Percentiles rank a stretch among this genome's conserved stretches.
These are phyloP conservation scores for Brachionus paranguensis DNA, from an alignment of 1,140 invertebrate genomes.

Conservation along the genomic window DNA sequence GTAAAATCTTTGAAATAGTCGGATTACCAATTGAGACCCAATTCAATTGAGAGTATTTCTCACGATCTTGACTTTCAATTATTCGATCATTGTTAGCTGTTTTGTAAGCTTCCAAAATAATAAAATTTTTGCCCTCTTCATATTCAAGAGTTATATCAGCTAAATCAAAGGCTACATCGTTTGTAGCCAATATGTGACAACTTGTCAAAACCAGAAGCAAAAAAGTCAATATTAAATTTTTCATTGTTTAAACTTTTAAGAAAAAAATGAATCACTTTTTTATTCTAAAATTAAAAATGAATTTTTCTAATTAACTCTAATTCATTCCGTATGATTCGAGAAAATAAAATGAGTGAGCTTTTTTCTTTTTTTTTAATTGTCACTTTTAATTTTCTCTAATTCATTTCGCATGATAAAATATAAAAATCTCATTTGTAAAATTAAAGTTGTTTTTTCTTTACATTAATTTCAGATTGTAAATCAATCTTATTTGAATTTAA, in stretches of 20 bases:
- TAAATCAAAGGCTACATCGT: background rate
- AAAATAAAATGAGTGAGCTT: too few relatives aligned
- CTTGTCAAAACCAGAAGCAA: background rate
- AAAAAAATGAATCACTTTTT: too few relatives aligned
- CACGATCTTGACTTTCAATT: background rate
- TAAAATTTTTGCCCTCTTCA: background rate
- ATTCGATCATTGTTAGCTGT: background rate
- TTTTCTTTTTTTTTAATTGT: too few relatives aligned
- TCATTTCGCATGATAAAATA: too few relatives aligned
- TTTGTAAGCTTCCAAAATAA: background rate
- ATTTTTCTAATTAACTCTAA: too few relatives aligned
- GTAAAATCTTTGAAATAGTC: background rate
- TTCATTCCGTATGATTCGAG: too few relatives aligned
- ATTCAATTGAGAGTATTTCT: background rate
- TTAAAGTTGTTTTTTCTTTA: too few relatives aligned
- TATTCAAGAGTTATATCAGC: background rate
- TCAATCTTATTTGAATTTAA: too few relatives aligned
- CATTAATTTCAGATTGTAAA: too few relatives aligned
- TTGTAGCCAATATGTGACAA: background rate
- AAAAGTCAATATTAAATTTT: background rate
- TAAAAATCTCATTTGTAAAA: too few relatives aligned
- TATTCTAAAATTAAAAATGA: too few relatives aligned
- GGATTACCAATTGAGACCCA: background rate
- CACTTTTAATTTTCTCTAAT: too few relatives aligned
- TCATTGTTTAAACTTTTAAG: background rate